Conservation (phyloP, 2,888 invertebrate genomes). For the Catocala fraxini region DNA sequence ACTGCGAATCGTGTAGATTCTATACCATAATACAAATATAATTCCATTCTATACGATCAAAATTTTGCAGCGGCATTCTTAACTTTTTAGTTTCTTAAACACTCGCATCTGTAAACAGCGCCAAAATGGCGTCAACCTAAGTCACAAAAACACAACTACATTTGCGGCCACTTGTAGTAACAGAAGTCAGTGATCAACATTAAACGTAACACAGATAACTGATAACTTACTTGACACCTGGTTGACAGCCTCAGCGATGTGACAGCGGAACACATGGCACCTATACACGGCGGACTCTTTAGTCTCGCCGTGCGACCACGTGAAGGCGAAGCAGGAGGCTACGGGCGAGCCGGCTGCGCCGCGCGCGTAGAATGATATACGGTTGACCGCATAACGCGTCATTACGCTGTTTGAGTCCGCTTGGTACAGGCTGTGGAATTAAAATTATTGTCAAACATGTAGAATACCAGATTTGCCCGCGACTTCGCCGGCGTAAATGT, state of each 20-base stretch:
- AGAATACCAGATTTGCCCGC: too few relatives aligned
- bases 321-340: constrained; percentile 98
- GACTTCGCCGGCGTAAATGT: too few relatives aligned
- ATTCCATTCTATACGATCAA: too few relatives aligned
- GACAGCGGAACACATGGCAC: constrained; percentile 99
- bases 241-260: constrained; percentile 96
- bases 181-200: too few relatives aligned
- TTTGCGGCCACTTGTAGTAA: too few relatives aligned
- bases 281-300: constrained; percentile 96
- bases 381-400: constrained; percentile 95
- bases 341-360: constrained; percentile 94
- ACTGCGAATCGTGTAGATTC: too few relatives aligned
- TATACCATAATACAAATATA: too few relatives aligned
- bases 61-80: too few relatives aligned
- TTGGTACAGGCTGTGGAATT: constrained; percentile 91
- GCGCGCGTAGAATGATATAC: constrained; percentile 97
- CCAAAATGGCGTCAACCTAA: too few relatives aligned
- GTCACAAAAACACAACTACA: too few relatives aligned
- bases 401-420: constrained; percentile 94
- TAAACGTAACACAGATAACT: constrained; percentile 8
- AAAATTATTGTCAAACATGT: not conserved
- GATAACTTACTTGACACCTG: constrained; percentile 90
- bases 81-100: too few relatives aligned
- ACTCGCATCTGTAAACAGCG: too few relatives aligned
- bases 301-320: constrained; percentile 97